phyloP scores from a whole-genome alignment of 2,888 invertebrate genomes.

The Pyrrhosoma nymphula region DNA sequence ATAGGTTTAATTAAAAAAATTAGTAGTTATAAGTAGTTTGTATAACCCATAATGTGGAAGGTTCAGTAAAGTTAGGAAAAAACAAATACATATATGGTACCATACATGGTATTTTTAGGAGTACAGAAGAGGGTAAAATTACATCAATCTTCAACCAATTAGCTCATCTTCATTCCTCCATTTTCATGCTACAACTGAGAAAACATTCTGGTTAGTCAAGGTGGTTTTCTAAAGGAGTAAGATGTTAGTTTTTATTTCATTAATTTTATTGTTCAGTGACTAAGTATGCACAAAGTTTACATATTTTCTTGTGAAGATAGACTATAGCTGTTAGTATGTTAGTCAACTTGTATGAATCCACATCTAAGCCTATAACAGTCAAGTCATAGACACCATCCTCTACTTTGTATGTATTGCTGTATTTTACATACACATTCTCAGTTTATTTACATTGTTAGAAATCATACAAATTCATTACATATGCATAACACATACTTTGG shows the following conservation, averaged over 20 bases:
- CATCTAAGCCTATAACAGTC: constrained; percentile 33
- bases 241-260: background rate
- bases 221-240: too few relatives aligned
- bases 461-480: constrained; percentile 46
- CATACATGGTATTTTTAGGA: too few relatives aligned
- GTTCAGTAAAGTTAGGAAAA: too few relatives aligned
- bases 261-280: constrained; percentile 56
- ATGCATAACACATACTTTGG: constrained; percentile 43
- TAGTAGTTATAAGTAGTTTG: too few relatives aligned
- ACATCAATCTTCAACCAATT: too few relatives aligned
- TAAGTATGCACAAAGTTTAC: constrained; percentile 64
- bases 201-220: too few relatives aligned
- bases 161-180: too few relatives aligned
- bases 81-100: too few relatives aligned
- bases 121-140: too few relatives aligned
- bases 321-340: constrained; percentile 62
- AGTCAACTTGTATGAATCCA: constrained; percentile 64
- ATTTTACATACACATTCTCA: constrained; percentile 63
- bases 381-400: constrained; percentile 37
- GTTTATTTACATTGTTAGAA: constrained; percentile 56
- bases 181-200: too few relatives aligned
- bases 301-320: constrained; percentile 66
- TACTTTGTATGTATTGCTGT: constrained; percentile 64
- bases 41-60: too few relatives aligned
- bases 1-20: too few relatives aligned